Conservation (phyloP, 2,113 vertebrate species). For the Mungos mungo region DNA sequence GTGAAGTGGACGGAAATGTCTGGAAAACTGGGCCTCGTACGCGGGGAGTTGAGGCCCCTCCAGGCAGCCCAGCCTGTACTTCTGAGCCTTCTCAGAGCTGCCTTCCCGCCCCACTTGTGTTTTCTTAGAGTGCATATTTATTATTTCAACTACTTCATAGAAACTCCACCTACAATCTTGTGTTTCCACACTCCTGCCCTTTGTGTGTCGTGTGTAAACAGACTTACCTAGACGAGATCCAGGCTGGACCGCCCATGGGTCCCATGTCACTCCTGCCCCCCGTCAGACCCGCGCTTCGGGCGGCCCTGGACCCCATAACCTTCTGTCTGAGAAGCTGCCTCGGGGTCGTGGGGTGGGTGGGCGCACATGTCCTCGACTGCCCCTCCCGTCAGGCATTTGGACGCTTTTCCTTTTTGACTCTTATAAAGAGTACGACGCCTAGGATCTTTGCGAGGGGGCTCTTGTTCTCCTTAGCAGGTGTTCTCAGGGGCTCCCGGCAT, state of each 20-base stretch:
- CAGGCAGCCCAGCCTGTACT: not conserved
- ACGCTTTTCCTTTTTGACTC: not conserved
- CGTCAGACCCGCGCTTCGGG: fast-evolving
- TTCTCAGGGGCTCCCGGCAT: not conserved
- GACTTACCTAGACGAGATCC: not conserved
- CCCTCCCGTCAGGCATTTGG: not conserved
- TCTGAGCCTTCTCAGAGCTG: not conserved
- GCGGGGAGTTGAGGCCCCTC: not conserved
- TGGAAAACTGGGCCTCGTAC: not conserved
- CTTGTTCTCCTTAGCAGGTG: not conserved
- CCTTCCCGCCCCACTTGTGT: not conserved
- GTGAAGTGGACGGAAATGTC: fast-evolving
- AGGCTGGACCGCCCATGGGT: fast-evolving
- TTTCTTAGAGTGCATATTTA: not conserved
- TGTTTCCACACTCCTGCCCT: fast-evolving
- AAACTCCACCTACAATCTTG: not conserved
- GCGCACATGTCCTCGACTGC: fast-evolving
- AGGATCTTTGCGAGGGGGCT: not conserved
- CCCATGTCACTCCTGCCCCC: fast-evolving
- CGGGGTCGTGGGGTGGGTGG: fast-evolving
- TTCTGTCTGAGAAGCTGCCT: fast-evolving
- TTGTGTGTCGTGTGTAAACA: fast-evolving
- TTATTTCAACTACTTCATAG: not conserved
- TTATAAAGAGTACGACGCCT: fast-evolving
- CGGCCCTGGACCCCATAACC: fast-evolving